Evolutionary conservation across 2,888 invertebrate species (phyloP).

Genomic region (Sesia apiformis): DNA sequence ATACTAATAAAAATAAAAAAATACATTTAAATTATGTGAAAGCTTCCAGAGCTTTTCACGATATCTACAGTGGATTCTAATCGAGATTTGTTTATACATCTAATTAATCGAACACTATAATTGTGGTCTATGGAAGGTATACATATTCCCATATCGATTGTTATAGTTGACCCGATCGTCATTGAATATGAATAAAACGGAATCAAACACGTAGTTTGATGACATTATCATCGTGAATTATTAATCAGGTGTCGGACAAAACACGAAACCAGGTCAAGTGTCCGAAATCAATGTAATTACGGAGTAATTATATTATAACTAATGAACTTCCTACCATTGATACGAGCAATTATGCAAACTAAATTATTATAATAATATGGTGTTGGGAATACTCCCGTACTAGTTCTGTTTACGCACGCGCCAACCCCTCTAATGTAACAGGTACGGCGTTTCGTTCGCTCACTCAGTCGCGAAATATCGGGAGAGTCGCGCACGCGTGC

Average conservation of each 20-base stretch:
- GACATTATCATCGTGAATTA: not conserved
- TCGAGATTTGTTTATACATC: no score
- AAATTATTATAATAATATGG: constrained; percentile 30
- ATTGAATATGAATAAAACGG: no score
- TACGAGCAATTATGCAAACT: constrained; percentile 26
- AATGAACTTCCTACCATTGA: not conserved
- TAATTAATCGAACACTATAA: no score
- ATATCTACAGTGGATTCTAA: no score
- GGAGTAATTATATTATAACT: not conserved
- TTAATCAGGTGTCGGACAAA: not conserved
- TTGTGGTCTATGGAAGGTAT: no score
- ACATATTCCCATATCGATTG: no score
- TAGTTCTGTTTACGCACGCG: constrained; percentile 37
- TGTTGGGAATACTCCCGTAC: constrained; percentile 25
- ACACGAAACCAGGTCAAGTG: not conserved
- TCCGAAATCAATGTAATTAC: not conserved
- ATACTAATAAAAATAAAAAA: no score
- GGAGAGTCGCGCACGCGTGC: constrained; percentile 48
- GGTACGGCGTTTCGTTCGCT: constrained; percentile 27
- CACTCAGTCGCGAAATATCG: constrained; percentile 52
- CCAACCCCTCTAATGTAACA: constrained; percentile 39
- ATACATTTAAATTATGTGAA: no score
- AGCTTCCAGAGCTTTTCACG: no score
- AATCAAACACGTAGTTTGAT: no score
- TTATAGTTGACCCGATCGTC: no score